phyloP scores from a whole-genome alignment of 2,113 vertebrate species.

The human region GRCh38 chr11:112872001-112872500 shows the following conservation, averaged over 20 bases:
- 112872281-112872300: slow-evolving; percentile 59
- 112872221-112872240: slow-evolving; percentile 64
- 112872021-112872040: not conserved
- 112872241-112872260: slow-evolving; percentile 74
- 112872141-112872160: not conserved
- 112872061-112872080: not conserved
- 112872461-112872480: not conserved
- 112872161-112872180: slow-evolving; percentile 68
- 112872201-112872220: slow-evolving; percentile 45
- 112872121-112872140: not conserved
- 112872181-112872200: slow-evolving; percentile 72
- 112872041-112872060: not conserved
- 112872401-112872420: not conserved
- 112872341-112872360: slow-evolving; percentile 55
- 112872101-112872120: not conserved
- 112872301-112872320: slow-evolving; percentile 76
- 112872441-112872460: not conserved
- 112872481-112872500: not conserved
- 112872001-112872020: not conserved
- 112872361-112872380: not conserved
- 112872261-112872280: slow-evolving; percentile 61
- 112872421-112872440: not conserved
- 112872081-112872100: not conserved
- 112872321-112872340: slow-evolving; percentile 22
- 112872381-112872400: slow-evolving; percentile 16